Evolutionary conservation across 2,113 vertebrate genomes (phyloP).

Genomic region (Phrynosoma platyrhinos): DNA sequence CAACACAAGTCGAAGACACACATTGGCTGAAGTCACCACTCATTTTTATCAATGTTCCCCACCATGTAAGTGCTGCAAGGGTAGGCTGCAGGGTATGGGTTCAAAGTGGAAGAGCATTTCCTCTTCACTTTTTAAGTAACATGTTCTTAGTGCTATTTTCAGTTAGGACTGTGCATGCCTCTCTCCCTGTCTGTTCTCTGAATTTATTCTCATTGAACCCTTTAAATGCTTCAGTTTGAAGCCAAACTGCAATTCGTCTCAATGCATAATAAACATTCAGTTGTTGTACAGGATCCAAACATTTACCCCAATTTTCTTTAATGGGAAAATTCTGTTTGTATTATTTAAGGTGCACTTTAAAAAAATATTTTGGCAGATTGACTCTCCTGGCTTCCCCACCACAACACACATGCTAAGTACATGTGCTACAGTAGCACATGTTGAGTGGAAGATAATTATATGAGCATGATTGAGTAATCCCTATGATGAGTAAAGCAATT

Average conservation of each 20-base stretch:
- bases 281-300: not conserved
- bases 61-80: slow-evolving; percentile 84
- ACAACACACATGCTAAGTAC: not conserved
- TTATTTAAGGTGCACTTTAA: not conserved
- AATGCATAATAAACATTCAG: not conserved
- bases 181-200: not conserved
- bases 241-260: not conserved
- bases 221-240: not conserved
- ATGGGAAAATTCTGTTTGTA: not conserved
- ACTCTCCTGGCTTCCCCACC: not conserved
- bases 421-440: not conserved
- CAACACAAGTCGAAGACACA: slow-evolving; percentile 89
- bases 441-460: not conserved
- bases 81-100: fast-evolving
- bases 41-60: slow-evolving; percentile 87
- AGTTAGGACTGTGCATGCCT: not conserved
- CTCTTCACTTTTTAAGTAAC: not conserved
- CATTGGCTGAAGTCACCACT: slow-evolving; percentile 90
- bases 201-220: not conserved
- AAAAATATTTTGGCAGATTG: not conserved
- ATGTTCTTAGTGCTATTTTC: not conserved
- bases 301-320: not conserved
- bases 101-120: not conserved
- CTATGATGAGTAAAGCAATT: not conserved
- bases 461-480: not conserved